These are phyloP conservation scores for Diadema setosum DNA, from an alignment of 35 echinoderm and acorn worm genomes.

Conservation along the genomic window DNA sequence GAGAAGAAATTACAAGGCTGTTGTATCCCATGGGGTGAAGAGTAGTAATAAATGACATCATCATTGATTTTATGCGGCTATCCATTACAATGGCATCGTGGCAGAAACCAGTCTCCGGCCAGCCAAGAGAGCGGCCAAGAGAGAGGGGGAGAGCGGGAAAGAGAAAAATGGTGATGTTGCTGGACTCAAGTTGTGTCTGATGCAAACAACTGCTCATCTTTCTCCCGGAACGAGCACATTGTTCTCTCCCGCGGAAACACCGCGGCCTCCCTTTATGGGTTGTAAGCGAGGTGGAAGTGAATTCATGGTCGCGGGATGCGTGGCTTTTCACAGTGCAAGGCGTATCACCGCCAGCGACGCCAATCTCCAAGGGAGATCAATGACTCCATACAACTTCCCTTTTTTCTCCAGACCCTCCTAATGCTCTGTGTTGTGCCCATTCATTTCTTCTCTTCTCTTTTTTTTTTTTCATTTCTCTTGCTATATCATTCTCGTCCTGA, in stretches of 20 bases:
- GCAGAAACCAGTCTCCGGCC: background rate
- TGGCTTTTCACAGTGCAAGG: background rate
- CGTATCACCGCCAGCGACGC: background rate
- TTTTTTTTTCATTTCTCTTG: background rate
- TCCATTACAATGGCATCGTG: background rate
- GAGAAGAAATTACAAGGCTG: background rate
- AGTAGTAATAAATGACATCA: background rate
- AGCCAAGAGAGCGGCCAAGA: background rate
- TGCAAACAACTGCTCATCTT: background rate
- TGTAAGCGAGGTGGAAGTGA: background rate
- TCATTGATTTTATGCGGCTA: background rate
- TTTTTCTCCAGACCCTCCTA: too few species aligned
- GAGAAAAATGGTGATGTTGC: too few species aligned
- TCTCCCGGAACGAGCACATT: constrained; percentile 1
- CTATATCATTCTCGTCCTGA: background rate
- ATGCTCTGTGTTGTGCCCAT: too few species aligned
- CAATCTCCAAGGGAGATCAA: background rate
- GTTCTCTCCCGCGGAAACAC: background rate
- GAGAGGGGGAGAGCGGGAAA: too few species aligned
- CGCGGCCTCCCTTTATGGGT: background rate
- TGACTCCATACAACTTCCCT: background rate
- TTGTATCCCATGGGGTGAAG: background rate
- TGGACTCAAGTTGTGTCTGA: background rate
- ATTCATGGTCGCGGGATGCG: constrained; percentile 2
- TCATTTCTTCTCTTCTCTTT: background rate